Evolutionary conservation across 1,140 invertebrate genomes (phyloP), one percentile per base, ranked within the genome.

Genomic region (Zaprionus camerounensis): DNA sequence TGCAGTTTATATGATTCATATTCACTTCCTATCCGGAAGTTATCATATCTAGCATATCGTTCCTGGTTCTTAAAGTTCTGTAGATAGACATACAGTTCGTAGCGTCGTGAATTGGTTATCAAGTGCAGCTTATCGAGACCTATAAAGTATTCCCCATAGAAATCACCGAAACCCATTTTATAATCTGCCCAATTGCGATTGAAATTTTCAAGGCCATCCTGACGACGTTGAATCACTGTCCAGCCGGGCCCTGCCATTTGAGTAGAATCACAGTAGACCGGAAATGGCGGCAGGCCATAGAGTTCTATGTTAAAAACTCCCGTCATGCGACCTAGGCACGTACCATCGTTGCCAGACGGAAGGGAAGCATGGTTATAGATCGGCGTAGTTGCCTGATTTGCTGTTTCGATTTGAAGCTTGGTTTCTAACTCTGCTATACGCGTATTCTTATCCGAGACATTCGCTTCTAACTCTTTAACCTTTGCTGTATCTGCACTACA

Each of bases 71-170:
- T n/a, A 36, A 69, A 57, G 31, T 78, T 71, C n/a, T 34, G 15
- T 0, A 78, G 31, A 36, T 74, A 13, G 6, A 78, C 68, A 20
- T 64, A 69, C 20, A 77, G 34, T 13, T 77, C 63, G n/a, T 77
- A 59, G 6, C 51, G 51, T 7, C 67, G 64, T 2, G 53, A 20
- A 11, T 28, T 49, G 2, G 75, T 77, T 6, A 78, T n/a, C 11
- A 46, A 5, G 55, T 78, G 59, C 6, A 78, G 7, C 15, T 59
- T 68, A 7, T 74, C 59, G 1, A 74, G 59, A 1, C 76, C 76
- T 4, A 78, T 38, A 7, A 74, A 78, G 17, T 64, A 78, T 5
- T 74, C 71, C 2, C 53, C 41, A 17, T 28, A 6, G 12, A 67
- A 17, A 28, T 73, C 15, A 2, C 64, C 71, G 5, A 73, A 73